Evolutionary conservation across 1,140 invertebrate species (phyloP), one percentile per base, ranked within the genome.

Genomic region (Apocrypta bakeri): DNA sequence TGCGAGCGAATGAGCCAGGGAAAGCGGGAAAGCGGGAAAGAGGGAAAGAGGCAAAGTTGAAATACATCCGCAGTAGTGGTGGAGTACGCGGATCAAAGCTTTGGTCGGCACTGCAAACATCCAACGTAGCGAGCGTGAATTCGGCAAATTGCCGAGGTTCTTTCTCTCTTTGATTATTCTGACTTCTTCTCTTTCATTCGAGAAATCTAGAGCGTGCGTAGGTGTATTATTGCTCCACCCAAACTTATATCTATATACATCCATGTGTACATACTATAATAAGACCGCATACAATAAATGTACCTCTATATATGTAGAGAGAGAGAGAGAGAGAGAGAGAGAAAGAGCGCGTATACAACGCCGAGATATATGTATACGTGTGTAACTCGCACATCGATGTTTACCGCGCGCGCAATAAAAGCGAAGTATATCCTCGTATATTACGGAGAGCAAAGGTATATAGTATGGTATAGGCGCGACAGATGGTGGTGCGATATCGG

Each of bases 401-500:
- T 89, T 88, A 89, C 87, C 85, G 82, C 85, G 83, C 48, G 74
- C 83, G 89, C 87, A 88, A 90, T 89, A 90, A 90, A 66, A 25
- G 73, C 71, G 1, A 61, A 66, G 37, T 76, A 14, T 37, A 21
- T 71, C 4, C 68, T 71, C 68, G 68, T 29, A n/a, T n/a, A 25
- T 31, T 56, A 56, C 42, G 21, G 14, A 4, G 4, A 56, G 48
- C 48, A 56, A 56, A 56, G 48, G 48, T 56, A 56, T 56, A 56
- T n/a, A 56, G 21, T 3, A 17, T n/a, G 17, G 48, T 56, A 56
- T 56, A 56, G 48, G 48, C 74, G 86, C 84, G 83, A 87, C 86
- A 87, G 86, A 88, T 87, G 85, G 82, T 84, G 42, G 76, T 61
- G 80, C 79, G 83, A 86, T 87, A 86, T 83, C 73, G 84, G 80